These are phyloP conservation scores for Thripadectes ignobilis DNA, from an alignment of 2,797 vertebrate species.

Conservation along the genomic window DNA sequence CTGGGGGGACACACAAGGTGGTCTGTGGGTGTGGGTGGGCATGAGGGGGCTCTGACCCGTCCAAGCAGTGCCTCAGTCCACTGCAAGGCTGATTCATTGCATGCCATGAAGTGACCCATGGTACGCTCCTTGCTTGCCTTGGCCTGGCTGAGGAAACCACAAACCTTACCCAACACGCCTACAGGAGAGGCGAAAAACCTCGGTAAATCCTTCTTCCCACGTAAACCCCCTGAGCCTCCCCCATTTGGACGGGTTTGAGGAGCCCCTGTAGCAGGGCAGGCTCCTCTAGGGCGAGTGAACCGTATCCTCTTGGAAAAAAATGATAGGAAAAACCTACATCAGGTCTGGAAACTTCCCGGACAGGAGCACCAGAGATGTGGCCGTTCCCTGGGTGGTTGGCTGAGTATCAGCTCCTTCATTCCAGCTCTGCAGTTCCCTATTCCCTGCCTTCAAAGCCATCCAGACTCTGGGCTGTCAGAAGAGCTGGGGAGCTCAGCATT, in stretches of 20 bases:
- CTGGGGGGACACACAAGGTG: not conserved
- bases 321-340: not conserved
- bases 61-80: slow-evolving; percentile 15
- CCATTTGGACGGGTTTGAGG: not conserved
- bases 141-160: slow-evolving; percentile 70
- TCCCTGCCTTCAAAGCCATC: not conserved
- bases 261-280: not conserved
- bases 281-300: not conserved
- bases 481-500: not conserved
- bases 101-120: slow-evolving; percentile 55
- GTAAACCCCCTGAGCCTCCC: not conserved
- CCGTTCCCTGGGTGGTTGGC: not conserved
- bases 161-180: slow-evolving; percentile 37
- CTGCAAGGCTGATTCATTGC: slow-evolving; percentile 65
- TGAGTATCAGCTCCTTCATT: not conserved
- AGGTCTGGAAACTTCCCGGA: not conserved
- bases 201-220: not conserved
- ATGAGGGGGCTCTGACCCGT: not conserved
- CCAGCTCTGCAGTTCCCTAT: not conserved
- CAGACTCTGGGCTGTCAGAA: not conserved
- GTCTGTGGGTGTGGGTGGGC: not conserved
- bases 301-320: not conserved
- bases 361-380: not conserved
- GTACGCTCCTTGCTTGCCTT: slow-evolving; percentile 65
- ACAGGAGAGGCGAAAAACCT: slow-evolving; percentile 7